Percentiles rank a stretch among this genome's conserved stretches.
Evolutionary conservation across 2,113 vertebrate genomes (phyloP).

Genomic region (Pristiophorus japonicus): DNA sequence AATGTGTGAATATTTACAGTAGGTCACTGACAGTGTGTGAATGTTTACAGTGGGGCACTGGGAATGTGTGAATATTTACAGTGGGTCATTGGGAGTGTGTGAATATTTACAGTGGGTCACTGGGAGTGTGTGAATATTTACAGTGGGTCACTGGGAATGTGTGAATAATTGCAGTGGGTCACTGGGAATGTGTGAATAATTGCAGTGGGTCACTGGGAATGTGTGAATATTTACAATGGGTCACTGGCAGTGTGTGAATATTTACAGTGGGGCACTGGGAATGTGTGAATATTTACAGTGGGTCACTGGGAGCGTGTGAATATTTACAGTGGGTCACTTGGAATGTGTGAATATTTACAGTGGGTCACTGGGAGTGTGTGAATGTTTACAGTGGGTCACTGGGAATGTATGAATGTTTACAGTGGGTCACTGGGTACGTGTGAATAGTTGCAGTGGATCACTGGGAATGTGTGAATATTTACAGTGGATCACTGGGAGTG

Average conservation of each 20-base stretch:
- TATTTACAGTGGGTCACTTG: not conserved
- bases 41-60: not conserved
- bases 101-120: not conserved
- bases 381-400: not conserved
- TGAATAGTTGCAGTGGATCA: not conserved
- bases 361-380: not conserved
- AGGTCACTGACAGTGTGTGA: not conserved
- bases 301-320: not conserved
- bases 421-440: not conserved
- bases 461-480: not conserved
- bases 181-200: not conserved
- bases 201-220: not conserved
- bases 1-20: not conserved
- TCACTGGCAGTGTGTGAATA: not conserved
- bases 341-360: not conserved
- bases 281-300: not conserved
- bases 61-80: not conserved
- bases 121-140: not conserved
- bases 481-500: not conserved
- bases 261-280: not conserved
- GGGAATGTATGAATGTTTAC: not conserved
- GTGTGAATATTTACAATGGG: not conserved
- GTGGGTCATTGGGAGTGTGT: not conserved
- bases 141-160: not conserved
- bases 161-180: not conserved